A percentile compares a stretch with the other conserved stretches of the same genome.
Evolutionary conservation across 2,113 vertebrate genomes (phyloP).

Genomic region (Sprattus sprattus): DNA sequence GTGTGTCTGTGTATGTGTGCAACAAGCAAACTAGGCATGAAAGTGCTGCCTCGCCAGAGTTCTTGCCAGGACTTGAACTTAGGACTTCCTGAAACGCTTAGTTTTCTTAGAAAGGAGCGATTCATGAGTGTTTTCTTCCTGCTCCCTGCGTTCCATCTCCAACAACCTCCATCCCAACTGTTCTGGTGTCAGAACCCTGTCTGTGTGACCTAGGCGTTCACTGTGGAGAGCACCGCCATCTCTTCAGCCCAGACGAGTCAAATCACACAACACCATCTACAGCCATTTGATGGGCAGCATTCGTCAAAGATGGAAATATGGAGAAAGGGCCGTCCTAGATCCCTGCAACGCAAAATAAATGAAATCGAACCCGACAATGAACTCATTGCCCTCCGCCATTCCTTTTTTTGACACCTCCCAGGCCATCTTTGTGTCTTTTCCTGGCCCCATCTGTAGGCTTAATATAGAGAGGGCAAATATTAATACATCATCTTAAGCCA

Average conservation of each 20-base stretch:
- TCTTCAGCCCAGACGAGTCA: background rate
- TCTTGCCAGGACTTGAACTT: constrained; percentile 38
- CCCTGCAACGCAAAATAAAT: background rate
- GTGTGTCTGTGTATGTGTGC: background rate
- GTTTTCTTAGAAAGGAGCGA: background rate
- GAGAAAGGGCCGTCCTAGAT: background rate
- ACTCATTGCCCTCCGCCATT: background rate
- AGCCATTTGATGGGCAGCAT: background rate
- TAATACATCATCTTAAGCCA: background rate
- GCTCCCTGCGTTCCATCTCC: background rate
- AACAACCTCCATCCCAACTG: background rate
- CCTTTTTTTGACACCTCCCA: background rate
- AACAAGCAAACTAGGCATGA: constrained; percentile 27
- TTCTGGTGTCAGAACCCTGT: background rate
- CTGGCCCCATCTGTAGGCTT: background rate
- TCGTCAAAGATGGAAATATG: background rate
- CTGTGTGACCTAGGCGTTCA: background rate
- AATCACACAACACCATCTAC: background rate
- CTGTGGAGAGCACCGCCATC: background rate
- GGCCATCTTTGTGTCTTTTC: constrained; percentile 4
- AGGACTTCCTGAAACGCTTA: constrained; percentile 36
- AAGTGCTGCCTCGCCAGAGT: constrained; percentile 28
- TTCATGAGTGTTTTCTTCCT: background rate
- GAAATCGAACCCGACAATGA: background rate
- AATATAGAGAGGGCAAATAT: background rate